Evolutionary conservation across 2,888 invertebrate species (phyloP).

Genomic region (Allophyes oxyacanthae): DNA sequence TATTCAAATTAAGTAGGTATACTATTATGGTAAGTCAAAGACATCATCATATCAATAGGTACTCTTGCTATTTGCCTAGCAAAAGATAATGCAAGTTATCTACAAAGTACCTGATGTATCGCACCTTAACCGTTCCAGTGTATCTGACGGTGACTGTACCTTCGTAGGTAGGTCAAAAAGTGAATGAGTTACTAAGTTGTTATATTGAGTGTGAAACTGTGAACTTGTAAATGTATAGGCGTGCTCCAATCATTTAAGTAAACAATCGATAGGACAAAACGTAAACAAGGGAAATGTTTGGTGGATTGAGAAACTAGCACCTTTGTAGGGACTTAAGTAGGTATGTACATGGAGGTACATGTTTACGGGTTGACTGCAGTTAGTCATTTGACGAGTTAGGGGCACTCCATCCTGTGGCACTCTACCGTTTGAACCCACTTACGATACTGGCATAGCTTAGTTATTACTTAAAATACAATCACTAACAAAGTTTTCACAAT

Average conservation of each 20-base stretch:
- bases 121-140: too few species aligned
- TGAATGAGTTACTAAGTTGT: conserved; percentile 29
- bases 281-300: conserved; percentile 65
- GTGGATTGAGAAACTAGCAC: conserved; percentile 66
- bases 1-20: too few species aligned
- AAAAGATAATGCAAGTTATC: too few species aligned
- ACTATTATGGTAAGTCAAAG: too few species aligned
- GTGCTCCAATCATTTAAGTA: conserved; percentile 65
- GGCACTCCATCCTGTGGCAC: conserved; percentile 63
- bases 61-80: too few species aligned
- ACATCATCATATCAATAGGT: too few species aligned
- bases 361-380: conserved; percentile 67
- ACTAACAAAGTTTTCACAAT: conserved; percentile 35
- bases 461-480: conserved; percentile 52
- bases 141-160: too few species aligned
- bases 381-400: conserved; percentile 61
- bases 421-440: conserved; percentile 75
- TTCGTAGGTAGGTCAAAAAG: conserved; percentile 16
- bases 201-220: conserved; percentile 53
- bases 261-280: conserved; percentile 60
- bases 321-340: conserved; percentile 27
- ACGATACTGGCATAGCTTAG: conserved; percentile 59
- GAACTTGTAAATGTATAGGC: conserved; percentile 56
- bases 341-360: conserved; percentile 15
- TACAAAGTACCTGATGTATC: too few species aligned